Evolutionary conservation across 1,140 invertebrate species (phyloP).

Genomic region (Pararge aegeria): DNA sequence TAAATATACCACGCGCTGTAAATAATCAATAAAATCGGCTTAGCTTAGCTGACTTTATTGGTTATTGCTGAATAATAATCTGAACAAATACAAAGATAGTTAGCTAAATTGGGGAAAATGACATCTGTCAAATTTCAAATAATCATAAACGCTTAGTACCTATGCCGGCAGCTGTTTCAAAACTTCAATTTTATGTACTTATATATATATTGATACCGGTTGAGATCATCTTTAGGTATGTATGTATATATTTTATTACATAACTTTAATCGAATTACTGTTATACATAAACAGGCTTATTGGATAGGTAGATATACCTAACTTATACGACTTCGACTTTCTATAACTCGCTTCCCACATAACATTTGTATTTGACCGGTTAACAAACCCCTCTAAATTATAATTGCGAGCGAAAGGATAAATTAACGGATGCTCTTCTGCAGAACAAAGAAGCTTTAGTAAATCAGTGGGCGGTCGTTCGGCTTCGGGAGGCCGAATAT

Average conservation of each 20-base stretch:
- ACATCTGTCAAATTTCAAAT: too few species aligned
- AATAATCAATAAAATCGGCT: too few species aligned
- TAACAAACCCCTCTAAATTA: neutral
- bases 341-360: neutral
- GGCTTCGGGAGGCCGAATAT: slow-evolving; percentile 39
- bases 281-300: neutral
- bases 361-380: neutral
- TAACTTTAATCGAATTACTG: neutral
- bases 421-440: slow-evolving; percentile 7
- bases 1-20: too few species aligned
- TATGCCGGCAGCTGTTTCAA: too few species aligned
- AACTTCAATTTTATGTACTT: too few species aligned
- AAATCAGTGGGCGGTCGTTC: slow-evolving; percentile 31
- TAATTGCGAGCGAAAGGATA: slow-evolving; percentile 9
- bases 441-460: slow-evolving; percentile 21
- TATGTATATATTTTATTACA: neutral
- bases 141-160: too few species aligned
- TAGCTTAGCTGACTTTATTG: too few species aligned
- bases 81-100: too few species aligned
- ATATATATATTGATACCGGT: too few species aligned
- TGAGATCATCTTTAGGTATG: too few species aligned
- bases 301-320: neutral
- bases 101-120: too few species aligned
- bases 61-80: too few species aligned
- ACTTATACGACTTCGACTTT: neutral